These are phyloP conservation scores for Sphenodon punctatus DNA, from an alignment of 2,797 vertebrate genomes.

Conservation along the genomic window DNA sequence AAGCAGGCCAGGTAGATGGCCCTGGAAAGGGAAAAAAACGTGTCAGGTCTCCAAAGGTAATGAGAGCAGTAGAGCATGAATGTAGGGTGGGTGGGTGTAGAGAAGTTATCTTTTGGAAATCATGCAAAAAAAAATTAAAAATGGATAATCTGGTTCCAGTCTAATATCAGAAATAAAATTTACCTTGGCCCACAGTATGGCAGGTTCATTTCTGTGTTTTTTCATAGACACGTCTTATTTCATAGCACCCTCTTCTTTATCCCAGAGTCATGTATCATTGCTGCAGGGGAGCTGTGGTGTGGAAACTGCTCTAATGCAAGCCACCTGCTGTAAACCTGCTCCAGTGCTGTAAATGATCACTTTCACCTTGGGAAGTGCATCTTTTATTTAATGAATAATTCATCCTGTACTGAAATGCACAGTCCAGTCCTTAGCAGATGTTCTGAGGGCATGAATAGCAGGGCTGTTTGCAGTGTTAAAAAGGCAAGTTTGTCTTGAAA, in stretches of 20 bases:
- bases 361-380: background rate
- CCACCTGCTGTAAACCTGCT: background rate
- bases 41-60: background rate
- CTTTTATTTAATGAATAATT: slow-evolving; percentile 49
- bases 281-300: background rate
- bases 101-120: background rate
- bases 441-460: slow-evolving; percentile 9
- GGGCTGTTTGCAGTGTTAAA: background rate
- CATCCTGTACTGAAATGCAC: slow-evolving; percentile 26
- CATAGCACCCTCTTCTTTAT: background rate
- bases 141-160: background rate
- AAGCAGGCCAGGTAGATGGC: background rate
- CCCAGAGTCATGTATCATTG: background rate
- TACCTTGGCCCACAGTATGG: no score
- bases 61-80: no score
- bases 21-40: background rate
- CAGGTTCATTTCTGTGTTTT: no score
- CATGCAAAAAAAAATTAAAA: no score
- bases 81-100: no score
- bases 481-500: slow-evolving; percentile 10
- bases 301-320: background rate
- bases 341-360: background rate
- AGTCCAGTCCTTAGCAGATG: slow-evolving; percentile 36
- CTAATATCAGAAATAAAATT: background rate
- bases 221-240: no score